Conservation (phyloP, 2,797 vertebrate genomes). For the Fringilla coelebs region DNA sequence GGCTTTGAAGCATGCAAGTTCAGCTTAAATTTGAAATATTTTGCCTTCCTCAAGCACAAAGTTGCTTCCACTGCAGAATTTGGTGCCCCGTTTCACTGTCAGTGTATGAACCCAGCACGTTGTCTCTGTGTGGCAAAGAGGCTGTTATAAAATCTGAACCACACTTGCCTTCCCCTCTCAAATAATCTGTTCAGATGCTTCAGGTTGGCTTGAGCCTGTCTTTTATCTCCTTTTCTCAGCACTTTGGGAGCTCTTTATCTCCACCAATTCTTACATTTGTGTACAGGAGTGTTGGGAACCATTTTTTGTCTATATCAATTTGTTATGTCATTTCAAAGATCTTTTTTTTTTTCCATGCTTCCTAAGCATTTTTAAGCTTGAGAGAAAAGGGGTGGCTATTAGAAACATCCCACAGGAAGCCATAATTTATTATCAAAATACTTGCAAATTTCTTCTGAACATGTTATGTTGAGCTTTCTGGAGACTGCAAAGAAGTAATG, state of each 20-base stretch:
- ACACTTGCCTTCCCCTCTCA: not conserved
- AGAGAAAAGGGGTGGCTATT: not conserved
- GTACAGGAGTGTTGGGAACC: not conserved
- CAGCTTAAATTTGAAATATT: not conserved
- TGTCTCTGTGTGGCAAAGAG: not conserved
- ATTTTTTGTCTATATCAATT: not conserved
- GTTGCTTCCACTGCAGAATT: not conserved
- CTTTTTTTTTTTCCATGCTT: not conserved
- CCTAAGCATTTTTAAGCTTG: not conserved
- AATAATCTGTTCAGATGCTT: not conserved
- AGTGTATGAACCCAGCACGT: not conserved
- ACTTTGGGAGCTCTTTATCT: not conserved
- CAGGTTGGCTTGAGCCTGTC: not conserved
- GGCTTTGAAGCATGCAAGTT: not conserved
- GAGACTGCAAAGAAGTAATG: not conserved
- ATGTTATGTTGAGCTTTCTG: not conserved
- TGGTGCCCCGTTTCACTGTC: not conserved
- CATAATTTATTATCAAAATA: not conserved
- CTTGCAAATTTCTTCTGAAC: not conserved
- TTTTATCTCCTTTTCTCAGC: not conserved
- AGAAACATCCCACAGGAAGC: not conserved
- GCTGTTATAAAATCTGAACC: not conserved
- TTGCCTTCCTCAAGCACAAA: not conserved
- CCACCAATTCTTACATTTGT: not conserved
- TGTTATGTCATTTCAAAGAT: not conserved